phyloP scores from a whole-genome alignment of 2,797 vertebrate species.

The Masticophis lateralis region DNA sequence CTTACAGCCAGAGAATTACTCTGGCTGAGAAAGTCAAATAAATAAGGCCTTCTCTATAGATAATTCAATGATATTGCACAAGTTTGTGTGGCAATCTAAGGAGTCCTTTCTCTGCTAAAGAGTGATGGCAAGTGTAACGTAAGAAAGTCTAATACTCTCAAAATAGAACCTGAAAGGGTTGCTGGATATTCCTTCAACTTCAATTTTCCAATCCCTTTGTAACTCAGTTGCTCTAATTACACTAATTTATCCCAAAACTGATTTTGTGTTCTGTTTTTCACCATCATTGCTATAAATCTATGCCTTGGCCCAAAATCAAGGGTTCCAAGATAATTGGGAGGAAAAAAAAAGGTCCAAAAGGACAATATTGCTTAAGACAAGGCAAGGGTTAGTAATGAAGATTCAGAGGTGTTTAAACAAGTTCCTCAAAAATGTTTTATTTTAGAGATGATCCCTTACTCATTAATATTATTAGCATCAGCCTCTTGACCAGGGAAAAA shows the following conservation, averaged over 20 bases:
- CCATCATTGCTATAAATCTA: conserved; percentile 19
- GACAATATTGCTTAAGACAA: neutral
- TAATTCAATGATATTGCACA: neutral
- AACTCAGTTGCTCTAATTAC: conserved; percentile 22
- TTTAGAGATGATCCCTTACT: neutral
- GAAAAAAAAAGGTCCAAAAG: neutral
- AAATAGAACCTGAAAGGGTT: neutral
- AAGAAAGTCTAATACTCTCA: neutral
- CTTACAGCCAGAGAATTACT: neutral
- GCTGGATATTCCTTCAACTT: neutral
- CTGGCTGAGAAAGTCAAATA: neutral
- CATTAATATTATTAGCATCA: conserved; percentile 33
- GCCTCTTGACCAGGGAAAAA: conserved; percentile 10
- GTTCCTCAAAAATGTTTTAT: neutral
- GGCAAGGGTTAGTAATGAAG: neutral
- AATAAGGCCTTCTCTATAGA: conserved; percentile 11
- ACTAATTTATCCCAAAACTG: conserved; percentile 13
- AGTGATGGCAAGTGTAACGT: neutral
- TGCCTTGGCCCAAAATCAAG: neutral
- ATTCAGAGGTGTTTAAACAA: neutral
- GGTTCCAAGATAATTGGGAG: neutral
- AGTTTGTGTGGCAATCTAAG: neutral
- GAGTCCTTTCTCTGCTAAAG: conserved; percentile 10
- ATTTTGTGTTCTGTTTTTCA: conserved; percentile 31
- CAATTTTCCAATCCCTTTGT: neutral